A percentile compares a stretch with the other conserved stretches of the same genome.
Evolutionary conservation across 2,888 invertebrate genomes (phyloP).

Genomic region (Orthonevra nobilis): DNA sequence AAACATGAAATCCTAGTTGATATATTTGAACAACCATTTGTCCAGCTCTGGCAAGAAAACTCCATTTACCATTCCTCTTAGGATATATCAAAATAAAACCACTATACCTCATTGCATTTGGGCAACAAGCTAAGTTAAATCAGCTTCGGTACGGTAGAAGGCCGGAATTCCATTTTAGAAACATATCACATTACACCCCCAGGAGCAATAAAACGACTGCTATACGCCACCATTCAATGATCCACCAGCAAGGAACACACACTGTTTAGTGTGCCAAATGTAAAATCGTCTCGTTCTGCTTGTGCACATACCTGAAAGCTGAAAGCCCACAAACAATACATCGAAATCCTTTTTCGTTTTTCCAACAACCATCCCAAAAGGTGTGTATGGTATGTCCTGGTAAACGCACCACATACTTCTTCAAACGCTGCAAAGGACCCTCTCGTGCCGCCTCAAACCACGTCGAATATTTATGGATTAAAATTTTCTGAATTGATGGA

Average conservation of each 20-base stretch:
- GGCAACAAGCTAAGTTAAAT: slow-evolving; percentile 28
- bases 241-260: slow-evolving; percentile 15
- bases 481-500: slow-evolving; percentile 60
- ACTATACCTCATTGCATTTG: neutral
- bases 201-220: slow-evolving; percentile 39
- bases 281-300: slow-evolving; percentile 17
- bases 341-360: slow-evolving; percentile 43
- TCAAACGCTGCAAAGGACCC: no score
- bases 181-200: slow-evolving; percentile 26
- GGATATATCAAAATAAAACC: no score
- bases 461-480: slow-evolving; percentile 63
- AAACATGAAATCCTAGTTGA: neutral
- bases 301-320: neutral
- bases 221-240: slow-evolving; percentile 21
- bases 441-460: neutral
- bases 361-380: no score
- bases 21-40: slow-evolving; percentile 3
- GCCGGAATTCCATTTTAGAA: slow-evolving; percentile 15
- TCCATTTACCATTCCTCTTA: neutral
- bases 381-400: slow-evolving; percentile 34
- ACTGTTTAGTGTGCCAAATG: slow-evolving; percentile 38
- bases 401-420: slow-evolving; percentile 20
- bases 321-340: slow-evolving; percentile 35
- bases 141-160: slow-evolving; percentile 2
- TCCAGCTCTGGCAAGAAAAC: neutral